Base-by-base conservation (phyloP, 1,140 invertebrate genomes). In the Teleogryllus occipitalis region DNA sequence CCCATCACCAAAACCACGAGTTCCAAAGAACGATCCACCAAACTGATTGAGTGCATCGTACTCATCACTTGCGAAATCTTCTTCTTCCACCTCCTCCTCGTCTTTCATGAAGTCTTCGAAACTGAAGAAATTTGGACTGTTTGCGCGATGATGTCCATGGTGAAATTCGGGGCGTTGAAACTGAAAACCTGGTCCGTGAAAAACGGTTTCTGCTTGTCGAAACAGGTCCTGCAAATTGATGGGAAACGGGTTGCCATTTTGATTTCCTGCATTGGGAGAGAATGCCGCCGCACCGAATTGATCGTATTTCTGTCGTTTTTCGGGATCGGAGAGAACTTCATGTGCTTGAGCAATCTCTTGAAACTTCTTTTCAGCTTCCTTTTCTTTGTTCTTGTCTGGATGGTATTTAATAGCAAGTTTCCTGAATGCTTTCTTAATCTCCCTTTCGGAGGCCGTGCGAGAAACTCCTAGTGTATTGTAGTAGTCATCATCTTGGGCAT, bases 361-460 rank as follows among this genome's bases (percentile, higher is more conserved):
- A 81, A 87, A 87, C 78, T 86, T 86, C 22, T 86, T 83, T 82
- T 87, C 86, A 8, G 86, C 86, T 46, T 82, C 83, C 72, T 82
- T 78, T 27, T 83, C 83, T 81, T 87, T 83, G 81, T 86, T 88
- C 82, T 88, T 88, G 79, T 88, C 87, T 7, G 87, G 87, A 82
- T 88, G 87, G 81, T 88, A 88, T 81, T 87, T 84, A 10, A 87
- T 78, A 7, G 87, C 87, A 81, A 90, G 85, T 84, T 89, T 86
- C 80, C 89, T 86, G 82, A 91, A 91, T 18, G 89, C 89, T 82
- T 89, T 88, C 79, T 88, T 88, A 65, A 88, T 87, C 47, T 88
- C 85, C 74, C 83, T 76, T 27, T 87, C 86, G n/a, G 81, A 83
- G 15, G 87, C 88, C 75, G 79, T 82, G 79, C 81, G 82, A 47